Base-by-base conservation (phyloP, 1,140 invertebrate species). In the Lepidurus arcticus region DNA sequence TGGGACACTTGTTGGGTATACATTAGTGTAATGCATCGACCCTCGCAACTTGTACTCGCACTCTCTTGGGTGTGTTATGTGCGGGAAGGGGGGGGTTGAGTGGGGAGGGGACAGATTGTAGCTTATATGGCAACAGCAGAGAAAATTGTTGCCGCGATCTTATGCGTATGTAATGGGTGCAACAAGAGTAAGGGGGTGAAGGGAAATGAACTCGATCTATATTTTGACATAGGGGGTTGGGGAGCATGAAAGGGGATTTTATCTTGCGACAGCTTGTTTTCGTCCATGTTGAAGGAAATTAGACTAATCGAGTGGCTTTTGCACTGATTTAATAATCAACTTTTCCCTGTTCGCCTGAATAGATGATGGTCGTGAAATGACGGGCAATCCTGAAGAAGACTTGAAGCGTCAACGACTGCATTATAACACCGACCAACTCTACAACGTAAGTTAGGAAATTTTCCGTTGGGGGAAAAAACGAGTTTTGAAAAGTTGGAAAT, bases 391-490 rank as follows among this genome's bases (percentile, higher is more conserved):
- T 2, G 93, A 95, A 78, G 93, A 95, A 78, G 93, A 95, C 81
- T 87, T 92, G 10, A 95, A 95, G 84, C 90, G 93, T 85, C 93
- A 94, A 82, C 88, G 93, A 83, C 90, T 89, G 82, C 92, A 93
- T 79, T 96, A 95, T 84, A 94, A 93, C 82, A 92, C 93, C n/a
- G 94, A 96, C 85, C 93, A 94, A 83, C 88, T 94, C 78, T 95
- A 94, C 84, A 94, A 94, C 84, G 93, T 94, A 88, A 92, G 92
- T 91, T 80, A 79, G 73, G 76, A 81, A 80, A 76, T 80, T 78
- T 81, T 80, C 80, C 76, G 53, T 81, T 73, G 26, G 75, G 78
- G 76, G 77, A 79, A 80, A 77, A 73, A 78, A 78, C 26, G 76
- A 65, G 53, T 34, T 21, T 74, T 44, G 24, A 16, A 74, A 73